Evolutionary conservation across 2,797 vertebrate species (phyloP).

Genomic region (Tolypeutes matacus): DNA sequence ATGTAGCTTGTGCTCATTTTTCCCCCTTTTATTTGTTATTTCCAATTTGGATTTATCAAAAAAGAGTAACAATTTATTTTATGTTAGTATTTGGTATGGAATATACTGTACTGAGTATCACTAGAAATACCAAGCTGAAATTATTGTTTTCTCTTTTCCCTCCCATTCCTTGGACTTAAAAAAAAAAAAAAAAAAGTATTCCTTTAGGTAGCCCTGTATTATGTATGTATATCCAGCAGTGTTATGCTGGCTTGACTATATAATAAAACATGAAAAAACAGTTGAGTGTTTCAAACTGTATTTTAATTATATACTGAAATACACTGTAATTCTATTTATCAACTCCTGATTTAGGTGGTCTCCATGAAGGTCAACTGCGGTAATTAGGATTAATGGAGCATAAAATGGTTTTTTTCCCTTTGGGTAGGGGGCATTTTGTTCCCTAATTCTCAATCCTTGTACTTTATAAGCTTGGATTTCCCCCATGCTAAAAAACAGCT

Average conservation of each 20-base stretch:
- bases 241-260: constrained; percentile 55
- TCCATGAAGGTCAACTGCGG: constrained; percentile 26
- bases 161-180: constrained; percentile 28
- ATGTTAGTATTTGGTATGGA: constrained; percentile 30
- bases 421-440: not conserved
- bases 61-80: constrained; percentile 35
- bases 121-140: constrained; percentile 48
- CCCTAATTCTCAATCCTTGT: not conserved
- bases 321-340: not conserved
- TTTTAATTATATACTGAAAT: not conserved
- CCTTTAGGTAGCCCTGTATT: constrained; percentile 1
- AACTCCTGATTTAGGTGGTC: constrained; percentile 25
- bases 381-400: constrained; percentile 37
- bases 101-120: constrained; percentile 15
- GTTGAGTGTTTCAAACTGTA: constrained; percentile 59
- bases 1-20: constrained; percentile 3
- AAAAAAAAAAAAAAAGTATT: constrained; percentile 47
- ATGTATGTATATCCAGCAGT: not conserved
- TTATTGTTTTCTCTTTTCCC: not conserved
- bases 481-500: not conserved
- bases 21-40: not conserved
- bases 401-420: not conserved
- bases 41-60: constrained; percentile 68
- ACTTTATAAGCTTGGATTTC: not conserved
- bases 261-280: constrained; percentile 64